These are phyloP conservation scores for Sanderia malayensis DNA, from an alignment of 30 jellyfish, hydroid and myxozoan species.

Conservation along the genomic window DNA sequence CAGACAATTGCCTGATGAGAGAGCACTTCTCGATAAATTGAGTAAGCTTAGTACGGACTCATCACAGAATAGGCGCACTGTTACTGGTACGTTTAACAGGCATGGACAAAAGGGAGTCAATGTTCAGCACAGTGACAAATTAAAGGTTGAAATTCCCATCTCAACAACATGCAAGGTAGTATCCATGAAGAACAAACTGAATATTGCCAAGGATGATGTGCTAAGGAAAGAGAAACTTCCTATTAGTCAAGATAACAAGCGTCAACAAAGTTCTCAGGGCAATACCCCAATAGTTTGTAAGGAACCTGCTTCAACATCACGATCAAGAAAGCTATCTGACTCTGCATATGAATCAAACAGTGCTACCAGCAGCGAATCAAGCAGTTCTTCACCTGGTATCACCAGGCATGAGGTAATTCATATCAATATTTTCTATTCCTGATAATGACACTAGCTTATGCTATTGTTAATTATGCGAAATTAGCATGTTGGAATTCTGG, in stretches of 20 bases:
- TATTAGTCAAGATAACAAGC: background rate
- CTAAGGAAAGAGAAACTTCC: background rate
- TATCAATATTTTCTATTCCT: too few relatives aligned
- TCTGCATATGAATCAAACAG: conserved; percentile 53
- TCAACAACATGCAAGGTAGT: background rate
- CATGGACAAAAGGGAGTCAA: background rate
- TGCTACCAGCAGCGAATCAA: conserved; percentile 43
- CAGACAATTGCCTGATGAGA: conserved; percentile 2
- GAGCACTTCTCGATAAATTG: conserved; percentile 48
- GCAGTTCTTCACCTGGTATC: conserved; percentile 39
- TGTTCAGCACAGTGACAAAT: background rate
- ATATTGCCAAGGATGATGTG: background rate
- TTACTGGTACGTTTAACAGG: background rate
- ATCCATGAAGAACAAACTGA: background rate
- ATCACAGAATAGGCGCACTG: background rate
- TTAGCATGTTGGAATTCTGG: too few relatives aligned
- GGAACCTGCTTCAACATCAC: background rate
- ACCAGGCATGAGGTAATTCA: conserved; percentile 30
- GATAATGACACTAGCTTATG: too few relatives aligned
- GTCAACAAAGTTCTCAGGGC: background rate
- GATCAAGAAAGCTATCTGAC: conserved; percentile 36
- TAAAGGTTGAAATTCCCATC: background rate
- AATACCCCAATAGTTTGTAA: background rate
- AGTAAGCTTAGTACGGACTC: conserved; percentile 47
- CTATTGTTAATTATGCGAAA: too few relatives aligned